A percentile compares a stretch with the other conserved stretches of the same genome.
Evolutionary conservation across 2,113 vertebrate species (phyloP).

Genomic region (Phalacrocorax aristotelis): DNA sequence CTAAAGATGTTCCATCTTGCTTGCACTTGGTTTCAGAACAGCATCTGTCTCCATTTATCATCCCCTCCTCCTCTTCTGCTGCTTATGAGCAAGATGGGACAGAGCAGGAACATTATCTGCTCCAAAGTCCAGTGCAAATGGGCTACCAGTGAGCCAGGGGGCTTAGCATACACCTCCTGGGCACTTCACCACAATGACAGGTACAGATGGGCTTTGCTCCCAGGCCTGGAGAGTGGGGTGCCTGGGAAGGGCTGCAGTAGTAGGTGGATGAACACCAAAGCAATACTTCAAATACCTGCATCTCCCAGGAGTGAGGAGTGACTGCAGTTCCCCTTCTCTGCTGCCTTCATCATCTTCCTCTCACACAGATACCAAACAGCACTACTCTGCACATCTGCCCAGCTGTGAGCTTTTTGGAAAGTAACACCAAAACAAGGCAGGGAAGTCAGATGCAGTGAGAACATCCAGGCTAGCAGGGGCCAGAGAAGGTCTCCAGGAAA

Average conservation of each 20-base stretch:
- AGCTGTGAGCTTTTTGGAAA: not conserved
- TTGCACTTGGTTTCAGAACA: not conserved
- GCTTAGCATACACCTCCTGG: rapidly evolving
- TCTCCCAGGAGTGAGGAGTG: not conserved
- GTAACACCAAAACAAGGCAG: not conserved
- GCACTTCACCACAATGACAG: not conserved
- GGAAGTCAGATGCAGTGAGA: not conserved
- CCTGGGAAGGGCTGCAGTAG: not conserved
- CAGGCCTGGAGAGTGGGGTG: not conserved
- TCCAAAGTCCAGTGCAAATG: not conserved
- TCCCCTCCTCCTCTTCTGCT: not conserved
- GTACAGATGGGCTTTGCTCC: not conserved
- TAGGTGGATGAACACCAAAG: not conserved
- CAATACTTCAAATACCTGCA: not conserved
- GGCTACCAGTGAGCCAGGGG: not conserved
- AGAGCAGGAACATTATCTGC: not conserved
- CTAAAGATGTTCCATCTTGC: not conserved
- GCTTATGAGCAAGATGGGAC: not conserved
- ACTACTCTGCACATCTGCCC: not conserved
- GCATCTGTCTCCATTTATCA: not conserved
- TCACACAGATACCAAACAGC: not conserved
- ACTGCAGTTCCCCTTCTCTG: not conserved
- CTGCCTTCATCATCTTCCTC: not conserved
- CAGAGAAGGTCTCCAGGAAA: not conserved
- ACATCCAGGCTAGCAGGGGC: not conserved